Evolutionary conservation across 35 echinoderm and acorn worm species (phyloP).

Genomic region (Heliocidaris tuberculata): DNA sequence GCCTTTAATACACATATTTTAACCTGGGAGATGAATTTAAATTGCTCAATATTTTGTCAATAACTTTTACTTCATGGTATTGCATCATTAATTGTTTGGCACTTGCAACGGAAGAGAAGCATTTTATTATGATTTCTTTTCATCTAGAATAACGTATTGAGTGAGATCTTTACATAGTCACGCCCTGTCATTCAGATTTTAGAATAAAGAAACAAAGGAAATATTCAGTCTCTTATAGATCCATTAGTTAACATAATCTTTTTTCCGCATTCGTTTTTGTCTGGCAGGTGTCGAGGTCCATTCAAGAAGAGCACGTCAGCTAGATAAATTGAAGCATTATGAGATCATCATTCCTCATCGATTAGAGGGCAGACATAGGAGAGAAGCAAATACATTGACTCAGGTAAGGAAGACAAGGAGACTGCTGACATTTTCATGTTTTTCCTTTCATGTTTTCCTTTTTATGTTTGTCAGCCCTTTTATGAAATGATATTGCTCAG

Average conservation of each 20-base stretch:
- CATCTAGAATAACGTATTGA: too few relatives aligned
- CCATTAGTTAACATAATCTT: not conserved
- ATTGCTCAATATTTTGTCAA: too few relatives aligned
- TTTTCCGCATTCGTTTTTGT: not conserved
- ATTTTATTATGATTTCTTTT: too few relatives aligned
- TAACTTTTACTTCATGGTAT: too few relatives aligned
- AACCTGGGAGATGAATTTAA: too few relatives aligned
- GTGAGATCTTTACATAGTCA: too few relatives aligned
- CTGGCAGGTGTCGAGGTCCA: not conserved
- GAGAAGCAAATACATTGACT: slow-evolving; percentile 36
- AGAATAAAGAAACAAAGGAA: too few relatives aligned
- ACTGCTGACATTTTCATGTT: not conserved
- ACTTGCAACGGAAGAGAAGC: too few relatives aligned
- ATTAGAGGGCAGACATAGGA: slow-evolving; percentile 30
- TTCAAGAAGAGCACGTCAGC: slow-evolving; percentile 6
- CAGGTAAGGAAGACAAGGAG: slow-evolving; percentile 28
- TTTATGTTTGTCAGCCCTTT: not conserved
- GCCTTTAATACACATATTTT: too few relatives aligned
- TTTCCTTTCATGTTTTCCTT: not conserved
- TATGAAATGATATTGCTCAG: not conserved
- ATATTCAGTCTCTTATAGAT: not conserved
- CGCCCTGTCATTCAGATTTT: too few relatives aligned
- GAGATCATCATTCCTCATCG: slow-evolving; percentile 47
- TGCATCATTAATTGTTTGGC: too few relatives aligned
- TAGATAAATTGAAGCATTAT: slow-evolving; percentile 46